These are phyloP conservation scores for Chelon labrosus DNA, from an alignment of 2,797 vertebrate species.

Conservation along the genomic window DNA sequence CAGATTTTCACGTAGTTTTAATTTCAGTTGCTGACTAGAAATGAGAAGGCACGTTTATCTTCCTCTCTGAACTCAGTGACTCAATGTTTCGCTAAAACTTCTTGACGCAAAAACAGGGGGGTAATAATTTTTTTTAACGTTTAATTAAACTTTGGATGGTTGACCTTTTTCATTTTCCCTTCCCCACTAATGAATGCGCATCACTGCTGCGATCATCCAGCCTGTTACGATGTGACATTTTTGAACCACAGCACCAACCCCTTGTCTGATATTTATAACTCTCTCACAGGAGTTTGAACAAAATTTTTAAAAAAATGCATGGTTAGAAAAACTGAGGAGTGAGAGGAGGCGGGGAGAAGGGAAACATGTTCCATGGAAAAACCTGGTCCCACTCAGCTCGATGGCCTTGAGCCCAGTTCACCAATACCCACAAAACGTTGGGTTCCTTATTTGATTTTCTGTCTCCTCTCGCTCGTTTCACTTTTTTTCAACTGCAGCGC, in stretches of 20 bases:
- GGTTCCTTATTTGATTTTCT: constrained; percentile 59
- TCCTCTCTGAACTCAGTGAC: too few species aligned
- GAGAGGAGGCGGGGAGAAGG: constrained; percentile 29
- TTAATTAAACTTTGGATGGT: too few species aligned
- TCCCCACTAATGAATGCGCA: too few species aligned
- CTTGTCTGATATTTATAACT: constrained; percentile 34
- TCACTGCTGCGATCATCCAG: background rate
- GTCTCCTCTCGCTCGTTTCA: constrained; percentile 38
- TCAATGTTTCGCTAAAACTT: too few species aligned
- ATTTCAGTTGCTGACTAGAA: too few species aligned
- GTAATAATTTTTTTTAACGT: too few species aligned
- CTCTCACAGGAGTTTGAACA: constrained; percentile 12
- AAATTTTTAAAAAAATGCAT: constrained; percentile 23
- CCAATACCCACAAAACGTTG: constrained; percentile 58
- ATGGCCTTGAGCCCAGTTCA: constrained; percentile 58
- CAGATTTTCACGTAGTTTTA: too few species aligned
- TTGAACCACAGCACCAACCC: background rate
- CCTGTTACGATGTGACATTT: background rate
- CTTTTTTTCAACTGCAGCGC: constrained; percentile 30
- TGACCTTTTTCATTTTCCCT: too few species aligned
- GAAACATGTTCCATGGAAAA: constrained; percentile 72
- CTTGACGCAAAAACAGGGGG: too few species aligned
- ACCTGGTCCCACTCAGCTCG: constrained; percentile 62
- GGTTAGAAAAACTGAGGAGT: constrained; percentile 24
- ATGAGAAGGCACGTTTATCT: too few species aligned